These are phyloP conservation scores for Neoarius graeffei DNA, from an alignment of 2,113 vertebrate species.

Conservation along the genomic window DNA sequence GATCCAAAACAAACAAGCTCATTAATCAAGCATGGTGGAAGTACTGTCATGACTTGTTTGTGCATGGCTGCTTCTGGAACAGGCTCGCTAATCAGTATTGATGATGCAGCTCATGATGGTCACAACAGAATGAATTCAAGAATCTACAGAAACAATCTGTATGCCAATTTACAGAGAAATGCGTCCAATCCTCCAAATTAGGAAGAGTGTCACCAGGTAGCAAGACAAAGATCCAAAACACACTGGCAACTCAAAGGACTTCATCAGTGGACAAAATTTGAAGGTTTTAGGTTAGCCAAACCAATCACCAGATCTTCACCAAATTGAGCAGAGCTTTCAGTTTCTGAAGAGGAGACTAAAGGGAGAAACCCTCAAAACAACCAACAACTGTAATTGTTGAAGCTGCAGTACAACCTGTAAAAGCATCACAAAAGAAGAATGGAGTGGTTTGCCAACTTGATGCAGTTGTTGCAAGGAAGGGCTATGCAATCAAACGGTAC, in stretches of 20 bases:
- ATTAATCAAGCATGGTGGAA: not conserved
- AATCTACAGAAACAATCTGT: not conserved
- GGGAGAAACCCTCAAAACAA: not conserved
- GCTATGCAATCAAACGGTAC: no score
- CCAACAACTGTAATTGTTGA: not conserved
- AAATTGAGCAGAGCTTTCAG: not conserved
- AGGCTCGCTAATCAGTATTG: not conserved
- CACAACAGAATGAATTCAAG: not conserved
- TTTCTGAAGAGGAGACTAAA: not conserved
- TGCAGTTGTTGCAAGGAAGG: not conserved
- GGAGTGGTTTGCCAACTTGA: not conserved
- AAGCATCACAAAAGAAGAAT: not conserved
- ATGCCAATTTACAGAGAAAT: not conserved
- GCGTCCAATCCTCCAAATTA: not conserved
- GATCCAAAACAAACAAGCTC: not conserved
- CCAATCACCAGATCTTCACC: no score
- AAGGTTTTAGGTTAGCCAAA: not conserved
- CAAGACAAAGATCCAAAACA: not conserved
- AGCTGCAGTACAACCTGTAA: not conserved
- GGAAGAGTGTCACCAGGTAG: not conserved
- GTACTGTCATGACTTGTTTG: not conserved
- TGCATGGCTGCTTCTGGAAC: not conserved
- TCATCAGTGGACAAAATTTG: not conserved
- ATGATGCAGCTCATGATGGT: not conserved
- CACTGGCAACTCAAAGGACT: not conserved